Base-by-base conservation (phyloP, 1,140 invertebrate species). In the Bradysia coprophila region DNA sequence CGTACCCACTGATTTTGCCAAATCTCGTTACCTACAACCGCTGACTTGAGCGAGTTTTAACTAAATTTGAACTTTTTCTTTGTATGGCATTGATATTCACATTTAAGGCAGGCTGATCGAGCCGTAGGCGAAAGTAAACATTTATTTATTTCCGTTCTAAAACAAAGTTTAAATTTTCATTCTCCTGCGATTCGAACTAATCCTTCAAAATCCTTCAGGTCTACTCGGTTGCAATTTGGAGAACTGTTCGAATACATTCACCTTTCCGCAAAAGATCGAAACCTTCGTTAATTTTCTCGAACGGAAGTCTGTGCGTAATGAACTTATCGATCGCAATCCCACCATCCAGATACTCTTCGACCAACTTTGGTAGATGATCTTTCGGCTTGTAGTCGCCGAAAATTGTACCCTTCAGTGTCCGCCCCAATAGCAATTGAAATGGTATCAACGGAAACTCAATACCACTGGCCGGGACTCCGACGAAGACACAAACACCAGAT, bases 401-500 rank as follows among this genome's bases (percentile, higher is more conserved):
- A 37, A 90, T 89, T 41, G 83, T 82, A 50, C 92, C 92, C 65
- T 89, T 94, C 92, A 91, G 96, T 2, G 81, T 80, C 23, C 92
- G 71, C 21, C 91, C 90, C 20, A 92, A 95, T 10, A 99, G 90
- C 23, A 99, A 67, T 61, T 72, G 69, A 65, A 96, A 96, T 36
- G 92, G 91, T 38, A 87, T 69, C 20, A 92, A 97, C 8, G 19
- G 75, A 73, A 98, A 96, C 63, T 96, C 92, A 56, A 95, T 79
- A 4, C 91, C 91, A 41, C 84, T 75, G 23, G 73, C 81, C 37
- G 92, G 87, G 1, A 98, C 94, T 21, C 95, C 95, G 49, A 99
- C 88, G 49, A 99, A 93, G 1, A 93, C 80, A 11, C 91, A 95
- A 16, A 79, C 80, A 16, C 96, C 96, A 95, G 96, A 98, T 8